Conservation (phyloP, 2,797 vertebrate species). For the Rhodeus uyekii region DNA sequence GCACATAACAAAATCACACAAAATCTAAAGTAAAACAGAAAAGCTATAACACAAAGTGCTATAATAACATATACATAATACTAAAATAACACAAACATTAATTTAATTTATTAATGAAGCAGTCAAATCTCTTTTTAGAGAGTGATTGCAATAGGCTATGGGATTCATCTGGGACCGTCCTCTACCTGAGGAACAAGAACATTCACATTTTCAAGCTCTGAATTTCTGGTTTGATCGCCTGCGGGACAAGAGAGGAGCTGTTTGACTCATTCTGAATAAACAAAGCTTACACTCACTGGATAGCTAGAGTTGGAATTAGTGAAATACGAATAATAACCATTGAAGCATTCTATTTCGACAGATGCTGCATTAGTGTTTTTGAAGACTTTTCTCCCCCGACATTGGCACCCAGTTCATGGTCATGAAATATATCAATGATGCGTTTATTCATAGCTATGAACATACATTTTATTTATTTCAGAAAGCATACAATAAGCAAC, state of each 20-base stretch:
- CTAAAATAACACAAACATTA: background rate
- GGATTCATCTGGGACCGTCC: conserved; percentile 6
- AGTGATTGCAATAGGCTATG: background rate
- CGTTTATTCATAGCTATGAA: conserved; percentile 31
- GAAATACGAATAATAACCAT: background rate
- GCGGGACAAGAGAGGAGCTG: conserved; percentile 56
- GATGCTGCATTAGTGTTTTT: background rate
- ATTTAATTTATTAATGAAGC: background rate
- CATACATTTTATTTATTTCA: conserved; percentile 56
- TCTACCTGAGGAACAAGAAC: conserved; percentile 52
- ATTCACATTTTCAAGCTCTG: conserved; percentile 53
- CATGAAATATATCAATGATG: conserved; percentile 47
- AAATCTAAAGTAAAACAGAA: background rate
- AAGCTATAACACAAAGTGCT: background rate
- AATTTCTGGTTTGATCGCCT: conserved; percentile 51
- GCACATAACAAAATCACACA: background rate
- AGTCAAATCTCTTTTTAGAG: background rate
- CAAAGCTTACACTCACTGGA: background rate
- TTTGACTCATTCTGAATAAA: conserved; percentile 25
- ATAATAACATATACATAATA: background rate
- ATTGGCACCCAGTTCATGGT: conserved; percentile 1
- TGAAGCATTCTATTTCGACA: background rate
- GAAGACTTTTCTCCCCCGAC: background rate
- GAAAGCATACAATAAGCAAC: conserved; percentile 56
- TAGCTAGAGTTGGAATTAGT: background rate